These are phyloP conservation scores for Acronicta aceris DNA, from an alignment of 2,888 invertebrate species.

Conservation along the genomic window DNA sequence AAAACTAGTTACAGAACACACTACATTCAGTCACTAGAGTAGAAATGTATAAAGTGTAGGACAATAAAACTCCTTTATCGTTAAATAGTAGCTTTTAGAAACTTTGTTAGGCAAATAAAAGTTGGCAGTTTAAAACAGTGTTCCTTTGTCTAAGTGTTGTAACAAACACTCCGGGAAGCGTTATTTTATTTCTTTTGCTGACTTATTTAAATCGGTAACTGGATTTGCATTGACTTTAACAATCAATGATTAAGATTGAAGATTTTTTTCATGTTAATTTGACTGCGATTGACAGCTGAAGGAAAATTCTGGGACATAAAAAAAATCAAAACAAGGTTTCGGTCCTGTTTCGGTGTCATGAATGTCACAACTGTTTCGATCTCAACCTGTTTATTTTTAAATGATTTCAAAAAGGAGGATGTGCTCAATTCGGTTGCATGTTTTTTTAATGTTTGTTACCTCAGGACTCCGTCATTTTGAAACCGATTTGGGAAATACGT, in stretches of 20 bases:
- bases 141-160: slow-evolving; percentile 47
- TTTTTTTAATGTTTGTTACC: no score
- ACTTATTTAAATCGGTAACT: slow-evolving; percentile 31
- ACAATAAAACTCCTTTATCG: slow-evolving; percentile 56
- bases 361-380: no score
- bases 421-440: no score
- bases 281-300: no score
- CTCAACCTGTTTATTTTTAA: no score
- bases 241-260: not conserved
- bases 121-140: slow-evolving; percentile 49
- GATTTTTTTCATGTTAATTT: not conserved
- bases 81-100: slow-evolving; percentile 55
- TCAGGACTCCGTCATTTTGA: no score
- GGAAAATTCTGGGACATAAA: no score
- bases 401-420: no score
- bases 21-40: slow-evolving; percentile 17
- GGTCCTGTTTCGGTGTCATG: no score
- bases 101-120: slow-evolving; percentile 62
- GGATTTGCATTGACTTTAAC: slow-evolving; percentile 23
- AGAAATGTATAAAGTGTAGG: slow-evolving; percentile 35
- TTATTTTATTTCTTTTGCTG: slow-evolving; percentile 43
- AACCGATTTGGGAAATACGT: no score
- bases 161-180: slow-evolving; percentile 43
- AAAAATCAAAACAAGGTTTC: no score
- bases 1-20: slow-evolving; percentile 32